Evolutionary conservation across 2,888 invertebrate species (phyloP).

Genomic region (Sarcophaga carnaria): DNA sequence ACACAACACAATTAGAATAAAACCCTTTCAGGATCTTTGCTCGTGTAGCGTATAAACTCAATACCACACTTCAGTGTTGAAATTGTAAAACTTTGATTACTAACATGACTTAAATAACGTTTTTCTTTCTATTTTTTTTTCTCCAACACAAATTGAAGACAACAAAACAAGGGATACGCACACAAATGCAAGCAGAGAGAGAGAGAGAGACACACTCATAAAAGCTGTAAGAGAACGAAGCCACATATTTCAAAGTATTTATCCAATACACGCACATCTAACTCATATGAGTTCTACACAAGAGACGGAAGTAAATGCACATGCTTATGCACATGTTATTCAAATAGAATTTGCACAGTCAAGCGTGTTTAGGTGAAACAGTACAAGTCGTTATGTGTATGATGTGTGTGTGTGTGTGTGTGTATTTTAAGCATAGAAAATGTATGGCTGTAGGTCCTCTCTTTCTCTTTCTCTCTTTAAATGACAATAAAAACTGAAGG

Average conservation of each 20-base stretch:
- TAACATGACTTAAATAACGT: too few relatives aligned
- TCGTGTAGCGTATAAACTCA: too few relatives aligned
- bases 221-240: not conserved
- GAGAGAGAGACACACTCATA: not conserved
- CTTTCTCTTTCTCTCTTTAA: too few relatives aligned
- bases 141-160: too few relatives aligned
- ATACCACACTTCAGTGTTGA: too few relatives aligned
- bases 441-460: not conserved
- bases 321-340: not conserved
- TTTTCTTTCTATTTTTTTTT: too few relatives aligned
- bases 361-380: not conserved
- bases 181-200: not conserved
- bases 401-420: not conserved
- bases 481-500: not conserved
- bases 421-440: too few relatives aligned
- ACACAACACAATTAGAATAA: too few relatives aligned
- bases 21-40: too few relatives aligned
- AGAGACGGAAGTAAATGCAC: constrained; percentile 23
- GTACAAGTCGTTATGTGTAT: not conserved
- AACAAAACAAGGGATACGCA: not conserved
- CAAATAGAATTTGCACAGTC: not conserved
- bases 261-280: not conserved
- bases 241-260: not conserved
- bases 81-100: too few relatives aligned
- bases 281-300: not conserved